Evolutionary conservation across 2,888 invertebrate species (phyloP).

Genomic region (Bhutanitis thaidina): DNA sequence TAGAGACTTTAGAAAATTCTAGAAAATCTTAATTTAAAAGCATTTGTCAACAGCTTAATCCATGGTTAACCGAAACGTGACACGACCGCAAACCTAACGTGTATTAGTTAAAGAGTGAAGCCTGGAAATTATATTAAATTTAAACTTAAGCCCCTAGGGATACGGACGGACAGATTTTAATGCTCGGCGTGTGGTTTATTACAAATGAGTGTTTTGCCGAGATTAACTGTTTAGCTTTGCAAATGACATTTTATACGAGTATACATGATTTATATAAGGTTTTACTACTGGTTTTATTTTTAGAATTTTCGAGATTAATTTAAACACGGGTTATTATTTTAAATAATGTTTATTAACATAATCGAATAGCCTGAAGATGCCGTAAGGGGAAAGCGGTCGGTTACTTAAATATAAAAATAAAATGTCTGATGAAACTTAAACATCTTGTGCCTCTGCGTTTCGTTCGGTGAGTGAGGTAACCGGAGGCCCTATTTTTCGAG

Average conservation of each 20-base stretch:
- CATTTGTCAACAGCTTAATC: slow-evolving; percentile 6
- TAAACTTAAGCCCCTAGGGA: slow-evolving; percentile 30
- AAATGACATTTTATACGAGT: slow-evolving; percentile 20
- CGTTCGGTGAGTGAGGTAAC: too few relatives aligned
- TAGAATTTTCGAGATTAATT: too few relatives aligned
- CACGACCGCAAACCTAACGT: slow-evolving; percentile 3
- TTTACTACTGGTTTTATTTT: background rate
- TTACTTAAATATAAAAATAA: too few relatives aligned
- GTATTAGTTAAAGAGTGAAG: slow-evolving; percentile 22
- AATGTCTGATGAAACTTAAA: too few relatives aligned
- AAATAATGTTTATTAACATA: too few relatives aligned
- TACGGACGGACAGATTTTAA: slow-evolving; percentile 32
- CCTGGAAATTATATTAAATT: slow-evolving; percentile 28
- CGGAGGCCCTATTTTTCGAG: too few relatives aligned
- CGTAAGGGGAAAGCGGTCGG: too few relatives aligned
- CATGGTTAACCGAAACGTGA: background rate
- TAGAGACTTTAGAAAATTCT: too few relatives aligned
- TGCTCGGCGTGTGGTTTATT: slow-evolving; percentile 29
- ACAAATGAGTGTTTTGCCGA: slow-evolving; percentile 38
- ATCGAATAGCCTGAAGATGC: too few relatives aligned
- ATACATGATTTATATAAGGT: background rate
- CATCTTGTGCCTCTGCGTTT: too few relatives aligned
- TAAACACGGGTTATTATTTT: too few relatives aligned
- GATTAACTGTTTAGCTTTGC: slow-evolving; percentile 33
- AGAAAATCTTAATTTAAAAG: background rate